Evolutionary conservation across 1,140 invertebrate genomes (phyloP).

Genomic region (Aplysia californica): DNA sequence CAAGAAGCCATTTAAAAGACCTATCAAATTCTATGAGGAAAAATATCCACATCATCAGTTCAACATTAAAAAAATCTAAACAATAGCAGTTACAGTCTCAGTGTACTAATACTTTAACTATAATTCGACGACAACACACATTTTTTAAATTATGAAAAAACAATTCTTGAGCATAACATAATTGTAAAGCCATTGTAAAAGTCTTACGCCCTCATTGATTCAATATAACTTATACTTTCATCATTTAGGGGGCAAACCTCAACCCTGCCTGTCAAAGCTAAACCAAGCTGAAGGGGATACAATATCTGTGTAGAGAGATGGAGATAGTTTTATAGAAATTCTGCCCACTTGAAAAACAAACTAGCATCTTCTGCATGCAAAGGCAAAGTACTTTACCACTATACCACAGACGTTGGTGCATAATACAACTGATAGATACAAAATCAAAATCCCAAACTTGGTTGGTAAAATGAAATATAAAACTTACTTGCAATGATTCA

Average conservation of each 20-base stretch:
- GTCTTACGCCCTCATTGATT: background rate
- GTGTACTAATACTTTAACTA: background rate
- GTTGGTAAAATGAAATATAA: background rate
- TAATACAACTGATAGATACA: background rate
- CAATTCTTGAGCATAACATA: too few species aligned
- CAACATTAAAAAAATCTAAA: background rate
- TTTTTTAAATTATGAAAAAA: background rate
- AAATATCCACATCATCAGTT: background rate
- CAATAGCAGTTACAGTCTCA: background rate
- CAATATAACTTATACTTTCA: too few species aligned
- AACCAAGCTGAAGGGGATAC: too few species aligned
- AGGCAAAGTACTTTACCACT: too few species aligned
- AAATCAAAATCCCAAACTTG: background rate
- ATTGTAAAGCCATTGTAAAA: background rate
- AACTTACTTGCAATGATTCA: constrained; percentile 45
- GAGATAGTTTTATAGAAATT: background rate
- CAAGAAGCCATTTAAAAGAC: too few species aligned
- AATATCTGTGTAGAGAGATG: too few species aligned
- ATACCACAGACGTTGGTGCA: too few species aligned
- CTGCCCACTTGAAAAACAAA: background rate
- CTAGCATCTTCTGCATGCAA: too few species aligned
- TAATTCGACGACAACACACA: background rate
- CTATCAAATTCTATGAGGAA: too few species aligned
- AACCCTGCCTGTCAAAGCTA: too few species aligned
- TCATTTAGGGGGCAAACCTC: too few species aligned